phyloP scores from a whole-genome alignment of 2,113 vertebrate species.

The Bucco capensis region DNA sequence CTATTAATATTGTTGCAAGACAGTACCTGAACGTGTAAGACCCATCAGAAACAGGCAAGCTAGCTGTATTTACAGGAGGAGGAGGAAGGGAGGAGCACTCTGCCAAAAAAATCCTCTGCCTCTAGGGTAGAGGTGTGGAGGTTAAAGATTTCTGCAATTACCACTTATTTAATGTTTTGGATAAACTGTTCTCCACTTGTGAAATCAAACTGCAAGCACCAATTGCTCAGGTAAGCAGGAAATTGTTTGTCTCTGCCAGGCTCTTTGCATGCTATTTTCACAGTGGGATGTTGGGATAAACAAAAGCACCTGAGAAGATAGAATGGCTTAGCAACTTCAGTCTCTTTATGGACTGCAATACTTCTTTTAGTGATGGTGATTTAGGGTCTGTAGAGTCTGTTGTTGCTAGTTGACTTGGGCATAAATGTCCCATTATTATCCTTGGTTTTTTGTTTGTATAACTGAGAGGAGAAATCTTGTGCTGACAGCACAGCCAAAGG shows the following conservation, averaged over 20 bases:
- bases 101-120: not conserved
- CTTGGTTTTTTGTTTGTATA: not conserved
- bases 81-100: not conserved
- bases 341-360: not conserved
- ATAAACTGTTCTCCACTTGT: not conserved
- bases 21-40: not conserved
- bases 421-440: not conserved
- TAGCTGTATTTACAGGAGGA: not conserved
- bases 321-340: not conserved
- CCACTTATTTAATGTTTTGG: not conserved
- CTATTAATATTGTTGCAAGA: not conserved
- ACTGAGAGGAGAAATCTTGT: not conserved
- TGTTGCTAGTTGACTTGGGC: not conserved
- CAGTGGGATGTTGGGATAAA: not conserved
- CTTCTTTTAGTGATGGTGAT: not conserved
- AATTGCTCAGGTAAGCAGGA: rapidly evolving
- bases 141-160: not conserved
- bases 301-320: not conserved
- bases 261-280: not conserved
- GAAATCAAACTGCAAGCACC: not conserved
- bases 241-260: not conserved
- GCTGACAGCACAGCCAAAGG: not conserved
- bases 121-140: not conserved
- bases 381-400: not conserved
- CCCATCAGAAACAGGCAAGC: not conserved